Conservation (phyloP, 1,140 invertebrate genomes). For the Sweltsa coloradensis region DNA sequence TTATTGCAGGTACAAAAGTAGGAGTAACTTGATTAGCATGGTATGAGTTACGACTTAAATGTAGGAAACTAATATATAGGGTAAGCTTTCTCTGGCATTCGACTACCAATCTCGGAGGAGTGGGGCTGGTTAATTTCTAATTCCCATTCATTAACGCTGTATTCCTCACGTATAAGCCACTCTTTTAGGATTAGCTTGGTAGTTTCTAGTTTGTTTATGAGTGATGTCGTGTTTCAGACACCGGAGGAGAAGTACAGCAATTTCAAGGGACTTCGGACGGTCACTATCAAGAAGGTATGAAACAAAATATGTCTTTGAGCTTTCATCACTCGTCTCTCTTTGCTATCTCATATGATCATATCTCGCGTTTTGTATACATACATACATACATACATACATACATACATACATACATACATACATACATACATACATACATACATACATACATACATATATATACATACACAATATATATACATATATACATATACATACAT, state of each 20-base stretch:
- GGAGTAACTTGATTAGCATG: no score
- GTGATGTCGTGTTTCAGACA: constrained; percentile 38
- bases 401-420: background rate
- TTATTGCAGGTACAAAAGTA: no score
- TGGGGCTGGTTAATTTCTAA: no score
- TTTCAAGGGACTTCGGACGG: constrained; percentile 61
- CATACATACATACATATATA: background rate
- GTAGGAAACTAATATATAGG: no score
- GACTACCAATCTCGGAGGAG: no score
- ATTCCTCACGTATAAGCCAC: no score
- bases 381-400: background rate
- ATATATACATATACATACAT: background rate
- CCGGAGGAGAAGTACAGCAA: constrained; percentile 51
- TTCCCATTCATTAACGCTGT: no score
- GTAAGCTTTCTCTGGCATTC: no score
- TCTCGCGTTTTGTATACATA: background rate
- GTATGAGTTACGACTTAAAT: no score
- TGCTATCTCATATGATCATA: background rate
- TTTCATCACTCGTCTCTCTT: background rate
- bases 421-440: background rate
- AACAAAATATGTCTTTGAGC: background rate
- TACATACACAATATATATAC: background rate
- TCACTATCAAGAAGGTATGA: constrained; percentile 66
- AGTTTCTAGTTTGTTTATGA: no score
- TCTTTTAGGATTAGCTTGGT: no score